These are phyloP conservation scores for Phthorimaea operculella DNA, from an alignment of 1,140 invertebrate genomes.

Conservation along the genomic window DNA sequence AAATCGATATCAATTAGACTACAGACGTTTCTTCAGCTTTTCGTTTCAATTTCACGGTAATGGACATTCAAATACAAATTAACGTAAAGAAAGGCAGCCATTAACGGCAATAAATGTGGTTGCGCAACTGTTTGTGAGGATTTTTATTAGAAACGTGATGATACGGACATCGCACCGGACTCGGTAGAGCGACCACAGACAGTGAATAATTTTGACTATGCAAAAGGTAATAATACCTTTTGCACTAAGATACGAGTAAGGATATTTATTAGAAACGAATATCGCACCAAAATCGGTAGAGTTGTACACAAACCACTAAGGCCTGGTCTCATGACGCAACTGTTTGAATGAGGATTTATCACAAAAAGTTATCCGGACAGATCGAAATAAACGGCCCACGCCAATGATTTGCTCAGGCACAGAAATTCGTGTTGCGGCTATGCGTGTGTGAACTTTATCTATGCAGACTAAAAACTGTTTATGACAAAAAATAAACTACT, in stretches of 20 bases:
- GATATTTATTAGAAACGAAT: constrained; percentile 60
- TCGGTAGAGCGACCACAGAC: constrained; percentile 20
- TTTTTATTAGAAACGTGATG: constrained; percentile 65
- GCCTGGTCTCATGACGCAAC: constrained; percentile 57
- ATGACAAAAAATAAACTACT: no score
- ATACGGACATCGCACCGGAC: constrained; percentile 38
- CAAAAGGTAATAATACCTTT: no score
- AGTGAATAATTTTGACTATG: no score
- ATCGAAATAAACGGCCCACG: no score
- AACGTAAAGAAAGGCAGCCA: constrained; percentile 18
- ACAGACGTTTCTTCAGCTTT: no score
- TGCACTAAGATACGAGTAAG: constrained; percentile 21
- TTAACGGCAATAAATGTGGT: constrained; percentile 60
- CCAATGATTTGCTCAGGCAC: no score
- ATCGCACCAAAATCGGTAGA: constrained; percentile 44
- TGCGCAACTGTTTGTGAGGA: constrained; percentile 47
- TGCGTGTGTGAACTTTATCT: no score
- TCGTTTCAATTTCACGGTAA: not conserved
- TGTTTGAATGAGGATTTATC: constrained; percentile 45
- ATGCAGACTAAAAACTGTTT: no score
- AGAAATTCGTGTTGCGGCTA: no score
- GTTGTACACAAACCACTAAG: no score
- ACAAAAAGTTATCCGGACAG: no score
- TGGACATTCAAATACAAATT: constrained; percentile 31
- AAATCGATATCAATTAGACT: no score